Evolutionary conservation across 2,888 invertebrate species (phyloP), one percentile per base, ranked within the genome.

Genomic region (Standfussiana lucernea): DNA sequence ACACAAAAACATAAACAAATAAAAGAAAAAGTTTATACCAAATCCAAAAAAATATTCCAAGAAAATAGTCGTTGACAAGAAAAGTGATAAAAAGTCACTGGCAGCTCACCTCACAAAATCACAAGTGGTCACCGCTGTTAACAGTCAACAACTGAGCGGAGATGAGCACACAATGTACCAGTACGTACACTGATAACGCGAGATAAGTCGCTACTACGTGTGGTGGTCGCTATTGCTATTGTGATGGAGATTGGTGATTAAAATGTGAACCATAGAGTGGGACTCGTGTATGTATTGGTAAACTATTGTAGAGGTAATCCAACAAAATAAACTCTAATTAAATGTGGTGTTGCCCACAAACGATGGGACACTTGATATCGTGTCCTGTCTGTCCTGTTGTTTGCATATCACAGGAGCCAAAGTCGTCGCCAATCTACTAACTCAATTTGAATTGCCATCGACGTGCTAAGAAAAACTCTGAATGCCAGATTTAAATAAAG

Each of bases 111-210:
- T 84, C 70, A 75, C 78, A 50, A 64, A 35, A 75, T 69, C 47
- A 77, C 82, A 28, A 42, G 82, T 82, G 66, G 69, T 62, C 73
- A 74, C 61, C 76, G 62, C 72, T 56, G 73, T 53, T 66, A 70
- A 84, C 79, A 72, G 76, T 85, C 62, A 72, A 77, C 81, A 70
- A 79, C 82, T 79, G 79, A 71, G 40, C 8, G 40, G 37, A 80
- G 86, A 82, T 77, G 74, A 69, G 68, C 42, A 59, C 24, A 68
- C 70, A 64, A 45, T 68, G 76, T 67, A 69, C 72, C 10, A 56
- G 37, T 24, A 50, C 28, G 18, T 61, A 24, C 42, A 40, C 66
- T 86, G 88, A 87, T 88, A 88, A 84, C 88, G 15, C 4, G 24
- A 84, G 83, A 80, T 71, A 74, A 53, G 73, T 8, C 11, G 18